These are phyloP conservation scores for Chrysogorgia sp. DNA, from an alignment of 92 coral and sea anemone species.

Conservation along the genomic window DNA sequence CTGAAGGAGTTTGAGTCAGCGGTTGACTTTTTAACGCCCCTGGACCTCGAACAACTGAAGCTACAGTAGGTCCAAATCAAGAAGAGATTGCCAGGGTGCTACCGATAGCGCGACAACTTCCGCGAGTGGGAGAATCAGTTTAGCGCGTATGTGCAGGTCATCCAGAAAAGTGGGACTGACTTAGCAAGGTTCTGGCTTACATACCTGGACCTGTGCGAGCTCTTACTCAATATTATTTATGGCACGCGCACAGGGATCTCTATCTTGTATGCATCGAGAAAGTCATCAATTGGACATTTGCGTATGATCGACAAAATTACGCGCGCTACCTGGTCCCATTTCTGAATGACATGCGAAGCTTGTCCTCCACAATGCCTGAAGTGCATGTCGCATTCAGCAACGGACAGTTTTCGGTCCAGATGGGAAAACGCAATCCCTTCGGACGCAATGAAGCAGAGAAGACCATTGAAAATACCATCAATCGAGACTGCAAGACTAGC, in stretches of 20 bases:
- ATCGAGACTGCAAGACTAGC: constrained; percentile 69
- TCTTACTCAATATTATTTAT: constrained; percentile 63
- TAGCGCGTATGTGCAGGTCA: background rate
- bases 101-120: constrained; percentile 17
- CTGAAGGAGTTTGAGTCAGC: constrained; percentile 42
- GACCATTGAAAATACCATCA: constrained; percentile 69
- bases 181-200: constrained; percentile 35
- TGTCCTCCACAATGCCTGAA: constrained; percentile 56
- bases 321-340: too few relatives aligned
- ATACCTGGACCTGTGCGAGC: constrained; percentile 37
- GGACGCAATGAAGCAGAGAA: constrained; percentile 75
- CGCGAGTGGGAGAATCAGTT: constrained; percentile 7
- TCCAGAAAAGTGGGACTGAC: constrained; percentile 18
- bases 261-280: constrained; percentile 67
- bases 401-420: constrained; percentile 63
- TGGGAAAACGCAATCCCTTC: constrained; percentile 64
- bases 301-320: too few relatives aligned
- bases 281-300: constrained; percentile 68
- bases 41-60: constrained; percentile 40
- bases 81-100: constrained; percentile 2
- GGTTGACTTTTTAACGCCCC: background rate
- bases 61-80: constrained; percentile 3
- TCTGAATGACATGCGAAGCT: constrained; percentile 56
- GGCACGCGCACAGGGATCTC: constrained; percentile 63
- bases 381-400: constrained; percentile 49